Base-by-base conservation (phyloP, 2,888 invertebrate genomes). In the Ectemnius cavifrons region DNA sequence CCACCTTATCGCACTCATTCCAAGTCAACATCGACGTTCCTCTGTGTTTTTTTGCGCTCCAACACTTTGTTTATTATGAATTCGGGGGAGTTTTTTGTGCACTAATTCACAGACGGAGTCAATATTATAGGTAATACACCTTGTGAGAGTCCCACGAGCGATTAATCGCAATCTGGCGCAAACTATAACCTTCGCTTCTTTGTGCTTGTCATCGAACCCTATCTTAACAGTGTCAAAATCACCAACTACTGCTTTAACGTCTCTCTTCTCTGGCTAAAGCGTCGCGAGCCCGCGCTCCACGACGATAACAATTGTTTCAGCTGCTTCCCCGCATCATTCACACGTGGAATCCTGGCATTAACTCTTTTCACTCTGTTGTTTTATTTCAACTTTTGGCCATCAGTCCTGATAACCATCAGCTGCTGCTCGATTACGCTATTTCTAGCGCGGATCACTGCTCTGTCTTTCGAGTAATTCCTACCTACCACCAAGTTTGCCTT, bases 11-110 rank as follows among this genome's bases (percentile, higher is more conserved):
- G 74, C 71, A 72, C 72, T 76, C 77, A 77, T 79, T 76, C 73
- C 77, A 74, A 83, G 79, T 84, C 81, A 83, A 85, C 84, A 82
- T 80, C 81, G 81, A 82, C 79, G 75, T 81, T 76, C 5, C 37
- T 77, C 75, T 79, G 80, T 79, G 64, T 71, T 79, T 79, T 80
- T 83, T 83, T 85, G 77, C 70, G 58, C 63, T 72, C 80, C 79
- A 79, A 79, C 79, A 81, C 81, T 85, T 86, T 88, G 86, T 88
- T 88, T 88, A 86, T 88, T 78, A 87, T 85, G 87, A 85, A 82
- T 85, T 80, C 77, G 72, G 82, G 82, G 79, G 82, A 83, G 84
- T 84, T 77, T 78, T 78, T 79, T 75, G 79, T 80, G 73, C 83
- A 81, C 77, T 89, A 84, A 87, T 80, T 84, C 83, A 81, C 84